phyloP scores from a whole-genome alignment of 2,113 vertebrate species.

The Bos taurus region DNA sequence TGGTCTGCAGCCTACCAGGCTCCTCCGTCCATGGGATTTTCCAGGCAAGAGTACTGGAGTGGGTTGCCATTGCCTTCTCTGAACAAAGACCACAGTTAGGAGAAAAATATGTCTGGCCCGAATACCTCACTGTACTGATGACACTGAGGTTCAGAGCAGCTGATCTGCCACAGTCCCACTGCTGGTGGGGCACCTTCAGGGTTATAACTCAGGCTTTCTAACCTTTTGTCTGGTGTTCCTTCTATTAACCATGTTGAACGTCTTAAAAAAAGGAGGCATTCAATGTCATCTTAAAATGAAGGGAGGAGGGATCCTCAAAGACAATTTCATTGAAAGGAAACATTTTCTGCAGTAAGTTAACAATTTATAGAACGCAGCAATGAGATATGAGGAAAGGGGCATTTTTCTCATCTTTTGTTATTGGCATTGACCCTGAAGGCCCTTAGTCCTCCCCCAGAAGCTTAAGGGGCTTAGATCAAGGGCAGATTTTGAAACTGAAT shows the following conservation, averaged over 20 bases:
- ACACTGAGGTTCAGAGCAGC: background rate
- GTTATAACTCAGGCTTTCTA: background rate
- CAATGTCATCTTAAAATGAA: slow-evolving; percentile 66
- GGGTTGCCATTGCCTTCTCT: too few relatives aligned
- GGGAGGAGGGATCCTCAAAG: slow-evolving; percentile 70
- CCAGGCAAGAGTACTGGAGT: too few relatives aligned
- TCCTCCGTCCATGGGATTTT: too few relatives aligned
- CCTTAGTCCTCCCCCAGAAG: slow-evolving; percentile 82
- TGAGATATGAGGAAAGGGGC: slow-evolving; percentile 82
- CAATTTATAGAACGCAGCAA: slow-evolving; percentile 76
- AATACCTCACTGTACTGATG: background rate
- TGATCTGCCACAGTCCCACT: background rate
- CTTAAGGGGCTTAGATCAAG: slow-evolving; percentile 93
- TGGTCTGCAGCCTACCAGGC: too few relatives aligned
- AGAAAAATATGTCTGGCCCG: background rate
- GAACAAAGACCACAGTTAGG: background rate
- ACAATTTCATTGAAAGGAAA: slow-evolving; percentile 80
- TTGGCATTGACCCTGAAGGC: slow-evolving; percentile 87
- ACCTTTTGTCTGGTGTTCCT: background rate
- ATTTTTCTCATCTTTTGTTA: slow-evolving; percentile 86
- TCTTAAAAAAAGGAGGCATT: slow-evolving; percentile 60
- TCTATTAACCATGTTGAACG: background rate
- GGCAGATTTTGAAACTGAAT: slow-evolving; percentile 93
- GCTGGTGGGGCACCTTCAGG: background rate
- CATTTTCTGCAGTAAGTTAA: slow-evolving; percentile 79